A percentile compares a stretch with the other conserved stretches of the same genome.
These are phyloP conservation scores for Hyles lineata DNA, from an alignment of 2,888 invertebrate species.

Conservation along the genomic window DNA sequence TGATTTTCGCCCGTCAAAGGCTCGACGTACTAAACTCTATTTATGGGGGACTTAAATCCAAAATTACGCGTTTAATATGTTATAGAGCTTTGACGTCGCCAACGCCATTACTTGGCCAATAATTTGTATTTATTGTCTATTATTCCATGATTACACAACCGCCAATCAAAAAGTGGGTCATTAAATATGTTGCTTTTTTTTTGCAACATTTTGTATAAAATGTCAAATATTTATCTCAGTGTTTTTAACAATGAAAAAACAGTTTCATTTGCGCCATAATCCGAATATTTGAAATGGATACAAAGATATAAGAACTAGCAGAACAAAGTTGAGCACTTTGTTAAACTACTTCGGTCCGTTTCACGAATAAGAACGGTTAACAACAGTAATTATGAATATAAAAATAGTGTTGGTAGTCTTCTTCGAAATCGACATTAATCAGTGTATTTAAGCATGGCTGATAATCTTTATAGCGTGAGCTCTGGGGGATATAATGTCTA, in stretches of 20 bases:
- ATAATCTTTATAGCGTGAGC: slow-evolving; percentile 26
- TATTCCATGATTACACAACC: background rate
- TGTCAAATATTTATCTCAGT: background rate
- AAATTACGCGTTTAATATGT: slow-evolving; percentile 16
- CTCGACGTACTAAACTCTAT: slow-evolving; percentile 8
- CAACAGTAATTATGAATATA: slow-evolving; percentile 5
- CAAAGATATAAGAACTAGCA: background rate
- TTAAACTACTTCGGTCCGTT: background rate
- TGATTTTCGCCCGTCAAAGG: slow-evolving; percentile 10
- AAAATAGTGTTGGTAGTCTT: background rate
- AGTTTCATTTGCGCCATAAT: background rate
- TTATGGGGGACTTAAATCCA: background rate
- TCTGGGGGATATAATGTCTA: slow-evolving; percentile 33
- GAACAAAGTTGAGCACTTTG: slow-evolving; percentile 1
- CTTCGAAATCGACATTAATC: background rate
- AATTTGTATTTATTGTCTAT: background rate
- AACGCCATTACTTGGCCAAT: background rate
- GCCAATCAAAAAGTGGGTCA: no score
- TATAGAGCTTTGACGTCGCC: background rate
- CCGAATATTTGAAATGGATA: background rate
- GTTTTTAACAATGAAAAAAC: background rate
- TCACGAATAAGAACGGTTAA: background rate
- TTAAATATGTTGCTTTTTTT: background rate
- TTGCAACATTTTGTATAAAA: background rate
- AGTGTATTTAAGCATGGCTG: background rate